These are phyloP conservation scores for Mantis religiosa DNA, from an alignment of 2,888 invertebrate genomes.

Conservation along the genomic window DNA sequence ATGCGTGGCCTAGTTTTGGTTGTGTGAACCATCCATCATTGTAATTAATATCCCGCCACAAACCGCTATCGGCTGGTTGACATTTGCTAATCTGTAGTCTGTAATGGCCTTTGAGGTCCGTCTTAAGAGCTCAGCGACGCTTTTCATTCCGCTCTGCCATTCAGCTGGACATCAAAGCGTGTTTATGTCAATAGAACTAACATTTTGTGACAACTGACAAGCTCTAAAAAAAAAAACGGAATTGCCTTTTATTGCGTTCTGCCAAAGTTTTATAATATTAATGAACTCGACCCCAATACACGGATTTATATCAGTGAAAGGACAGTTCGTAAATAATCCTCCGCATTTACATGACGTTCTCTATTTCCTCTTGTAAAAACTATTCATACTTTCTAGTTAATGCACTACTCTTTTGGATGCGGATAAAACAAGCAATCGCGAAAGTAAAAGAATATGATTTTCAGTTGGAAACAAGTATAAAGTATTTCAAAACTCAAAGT, in stretches of 20 bases:
- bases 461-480: no score
- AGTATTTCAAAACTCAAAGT: no score
- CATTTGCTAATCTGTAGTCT: neutral
- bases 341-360: no score
- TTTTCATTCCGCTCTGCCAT: neutral
- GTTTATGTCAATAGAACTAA: neutral
- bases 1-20: neutral
- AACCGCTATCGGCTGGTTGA: neutral
- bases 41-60: slow-evolving; percentile 2
- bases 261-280: neutral
- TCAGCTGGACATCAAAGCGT: neutral
- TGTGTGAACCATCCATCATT: slow-evolving; percentile 5
- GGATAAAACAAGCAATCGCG: no score
- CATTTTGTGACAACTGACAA: neutral
- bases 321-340: no score
- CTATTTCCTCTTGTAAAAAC: no score
- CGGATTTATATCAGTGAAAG: no score
- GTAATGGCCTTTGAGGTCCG: neutral
- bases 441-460: no score
- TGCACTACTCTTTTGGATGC: no score
- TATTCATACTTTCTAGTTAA: no score
- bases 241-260: neutral
- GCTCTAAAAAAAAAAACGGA: neutral
- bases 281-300: neutral
- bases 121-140: neutral